phyloP scores from a whole-genome alignment of 2,113 vertebrate genomes.

The Prunella fulvescens region DNA sequence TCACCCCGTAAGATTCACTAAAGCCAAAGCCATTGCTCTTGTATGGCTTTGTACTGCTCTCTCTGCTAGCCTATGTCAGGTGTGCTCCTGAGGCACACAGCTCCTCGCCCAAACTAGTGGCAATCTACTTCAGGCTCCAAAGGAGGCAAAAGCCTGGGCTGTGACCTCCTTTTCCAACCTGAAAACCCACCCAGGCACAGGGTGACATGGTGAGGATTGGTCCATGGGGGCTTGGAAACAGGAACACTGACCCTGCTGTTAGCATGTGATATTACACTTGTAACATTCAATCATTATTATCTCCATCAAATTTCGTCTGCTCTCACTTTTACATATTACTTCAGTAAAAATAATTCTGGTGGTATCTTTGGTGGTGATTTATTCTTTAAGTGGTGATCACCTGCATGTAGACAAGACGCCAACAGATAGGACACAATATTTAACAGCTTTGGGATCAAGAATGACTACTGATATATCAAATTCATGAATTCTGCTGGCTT shows the following conservation, averaged over 20 bases:
- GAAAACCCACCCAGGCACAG: background rate
- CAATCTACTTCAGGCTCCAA: background rate
- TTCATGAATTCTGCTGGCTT: background rate
- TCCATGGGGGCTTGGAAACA: background rate
- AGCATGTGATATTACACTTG: background rate
- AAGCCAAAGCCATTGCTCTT: rapidly evolving
- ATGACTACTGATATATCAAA: background rate
- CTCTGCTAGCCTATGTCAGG: background rate
- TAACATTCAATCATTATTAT: background rate
- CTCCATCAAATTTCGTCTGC: background rate
- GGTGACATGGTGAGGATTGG: background rate
- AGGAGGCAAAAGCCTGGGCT: background rate
- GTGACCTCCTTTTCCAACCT: background rate
- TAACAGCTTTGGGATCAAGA: background rate
- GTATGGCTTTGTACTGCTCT: background rate
- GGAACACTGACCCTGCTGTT: background rate
- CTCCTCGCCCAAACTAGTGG: background rate
- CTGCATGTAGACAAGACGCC: background rate
- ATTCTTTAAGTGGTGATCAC: background rate
- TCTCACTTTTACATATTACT: background rate
- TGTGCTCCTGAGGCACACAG: rapidly evolving
- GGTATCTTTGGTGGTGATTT: background rate
- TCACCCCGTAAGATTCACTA: background rate
- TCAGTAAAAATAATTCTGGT: background rate
- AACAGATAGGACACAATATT: background rate